Evolutionary conservation across 2,113 vertebrate genomes (phyloP).

Genomic region (Chloropsis cyanopogon): DNA sequence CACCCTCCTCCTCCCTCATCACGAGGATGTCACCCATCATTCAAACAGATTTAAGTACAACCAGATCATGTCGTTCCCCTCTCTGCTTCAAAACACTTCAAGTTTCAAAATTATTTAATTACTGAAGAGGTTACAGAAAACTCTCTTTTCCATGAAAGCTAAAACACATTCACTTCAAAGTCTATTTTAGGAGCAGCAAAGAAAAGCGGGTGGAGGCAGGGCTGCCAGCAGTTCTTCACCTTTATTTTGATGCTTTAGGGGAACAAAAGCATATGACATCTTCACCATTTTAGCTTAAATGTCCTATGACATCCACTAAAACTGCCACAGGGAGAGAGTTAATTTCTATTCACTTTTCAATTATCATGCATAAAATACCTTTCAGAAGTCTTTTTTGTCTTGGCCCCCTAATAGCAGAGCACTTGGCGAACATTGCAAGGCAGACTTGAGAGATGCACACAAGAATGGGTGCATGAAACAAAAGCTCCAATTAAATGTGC

Average conservation of each 20-base stretch:
- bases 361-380: not conserved
- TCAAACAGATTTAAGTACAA: not conserved
- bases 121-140: not conserved
- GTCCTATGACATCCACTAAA: not conserved
- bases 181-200: constrained; percentile 7
- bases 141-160: not conserved
- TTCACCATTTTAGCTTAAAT: not conserved
- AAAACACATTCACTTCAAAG: not conserved
- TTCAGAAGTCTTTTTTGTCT: not conserved
- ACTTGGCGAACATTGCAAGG: not conserved
- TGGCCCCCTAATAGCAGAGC: not conserved
- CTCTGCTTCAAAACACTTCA: not conserved
- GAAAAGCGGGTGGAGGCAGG: not conserved
- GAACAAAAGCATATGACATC: not conserved
- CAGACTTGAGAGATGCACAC: not conserved
- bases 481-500: not conserved
- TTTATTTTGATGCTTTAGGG: not conserved
- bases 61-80: not conserved
- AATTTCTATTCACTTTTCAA: not conserved
- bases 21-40: not conserved
- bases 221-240: not conserved
- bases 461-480: not conserved
- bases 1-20: not conserved
- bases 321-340: not conserved
- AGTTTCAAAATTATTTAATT: not conserved